Percentiles rank a stretch among this genome's conserved stretches.
Conservation (phyloP, 2,888 invertebrate genomes). For the Nephrotoma guestfalica region DNA sequence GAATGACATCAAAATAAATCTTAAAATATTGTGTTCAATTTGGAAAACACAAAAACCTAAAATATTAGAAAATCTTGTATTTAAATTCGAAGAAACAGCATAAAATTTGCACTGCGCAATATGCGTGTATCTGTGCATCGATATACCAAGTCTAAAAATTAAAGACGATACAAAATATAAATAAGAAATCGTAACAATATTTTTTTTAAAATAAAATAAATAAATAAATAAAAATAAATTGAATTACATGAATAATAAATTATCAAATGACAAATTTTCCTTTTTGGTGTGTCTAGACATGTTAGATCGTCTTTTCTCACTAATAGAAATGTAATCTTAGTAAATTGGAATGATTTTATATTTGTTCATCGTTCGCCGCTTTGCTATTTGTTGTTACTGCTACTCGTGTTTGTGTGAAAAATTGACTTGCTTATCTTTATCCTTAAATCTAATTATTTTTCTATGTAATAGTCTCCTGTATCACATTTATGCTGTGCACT, state of each 20-base stretch:
- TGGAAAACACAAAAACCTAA: too few species aligned
- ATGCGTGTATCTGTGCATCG: background rate
- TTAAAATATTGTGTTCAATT: too few species aligned
- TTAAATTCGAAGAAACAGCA: background rate
- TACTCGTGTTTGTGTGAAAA: background rate
- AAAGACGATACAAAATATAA: background rate
- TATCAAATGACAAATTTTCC: background rate
- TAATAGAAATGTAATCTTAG: background rate
- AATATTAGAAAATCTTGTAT: background rate
- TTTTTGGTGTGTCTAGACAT: background rate
- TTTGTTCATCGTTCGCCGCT: background rate
- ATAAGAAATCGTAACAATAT: background rate
- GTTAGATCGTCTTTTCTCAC: background rate
- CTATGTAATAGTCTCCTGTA: background rate
- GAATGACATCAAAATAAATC: too few species aligned
- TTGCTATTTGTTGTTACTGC: background rate
- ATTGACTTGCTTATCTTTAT: background rate
- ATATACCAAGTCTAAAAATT: background rate
- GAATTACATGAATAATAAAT: background rate
- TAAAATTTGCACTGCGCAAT: background rate
- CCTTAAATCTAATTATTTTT: background rate
- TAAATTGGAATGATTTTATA: background rate
- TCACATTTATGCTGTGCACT: background rate
- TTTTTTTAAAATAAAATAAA: background rate
- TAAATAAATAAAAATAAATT: background rate